These are phyloP conservation scores for Tinea trinotella DNA, from an alignment of 2,888 invertebrate species.

Conservation along the genomic window DNA sequence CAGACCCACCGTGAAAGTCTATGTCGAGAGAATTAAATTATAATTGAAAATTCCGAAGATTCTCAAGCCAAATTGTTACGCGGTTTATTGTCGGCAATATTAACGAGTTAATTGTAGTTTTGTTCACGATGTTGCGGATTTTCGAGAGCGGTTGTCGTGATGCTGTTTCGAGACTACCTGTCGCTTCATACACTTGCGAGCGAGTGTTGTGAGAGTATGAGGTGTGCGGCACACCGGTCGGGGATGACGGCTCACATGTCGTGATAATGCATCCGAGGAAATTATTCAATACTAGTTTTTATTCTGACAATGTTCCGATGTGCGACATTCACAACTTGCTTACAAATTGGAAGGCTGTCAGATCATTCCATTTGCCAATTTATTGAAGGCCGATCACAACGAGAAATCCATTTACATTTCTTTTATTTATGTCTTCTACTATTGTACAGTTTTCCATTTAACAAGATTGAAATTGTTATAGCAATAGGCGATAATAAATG, in stretches of 20 bases:
- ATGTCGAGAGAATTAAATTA: constrained; percentile 32
- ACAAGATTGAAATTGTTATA: no score
- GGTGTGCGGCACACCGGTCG: constrained; percentile 7
- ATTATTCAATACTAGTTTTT: neutral
- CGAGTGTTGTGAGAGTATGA: constrained; percentile 16
- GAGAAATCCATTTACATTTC: no score
- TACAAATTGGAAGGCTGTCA: constrained; percentile 2
- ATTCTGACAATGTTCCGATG: constrained; percentile 9
- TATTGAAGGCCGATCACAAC: neutral
- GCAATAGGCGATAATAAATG: no score
- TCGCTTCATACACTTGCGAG: constrained; percentile 21
- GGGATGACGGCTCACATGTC: constrained; percentile 16
- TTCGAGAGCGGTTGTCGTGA: neutral
- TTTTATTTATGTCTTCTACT: no score
- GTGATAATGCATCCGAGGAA: constrained; percentile 16
- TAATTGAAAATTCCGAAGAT: constrained; percentile 52
- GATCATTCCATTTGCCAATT: neutral
- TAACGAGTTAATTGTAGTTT: neutral
- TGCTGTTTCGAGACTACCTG: constrained; percentile 20
- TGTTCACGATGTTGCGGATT: constrained; percentile 9
- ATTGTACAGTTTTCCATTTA: no score
- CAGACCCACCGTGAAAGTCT: constrained; percentile 37
- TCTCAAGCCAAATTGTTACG: constrained; percentile 26
- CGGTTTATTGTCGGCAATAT: constrained; percentile 4
- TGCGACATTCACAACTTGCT: constrained; percentile 4